Base-by-base conservation (phyloP, 2,797 vertebrate genomes). In the Myotis findleyi region DNA sequence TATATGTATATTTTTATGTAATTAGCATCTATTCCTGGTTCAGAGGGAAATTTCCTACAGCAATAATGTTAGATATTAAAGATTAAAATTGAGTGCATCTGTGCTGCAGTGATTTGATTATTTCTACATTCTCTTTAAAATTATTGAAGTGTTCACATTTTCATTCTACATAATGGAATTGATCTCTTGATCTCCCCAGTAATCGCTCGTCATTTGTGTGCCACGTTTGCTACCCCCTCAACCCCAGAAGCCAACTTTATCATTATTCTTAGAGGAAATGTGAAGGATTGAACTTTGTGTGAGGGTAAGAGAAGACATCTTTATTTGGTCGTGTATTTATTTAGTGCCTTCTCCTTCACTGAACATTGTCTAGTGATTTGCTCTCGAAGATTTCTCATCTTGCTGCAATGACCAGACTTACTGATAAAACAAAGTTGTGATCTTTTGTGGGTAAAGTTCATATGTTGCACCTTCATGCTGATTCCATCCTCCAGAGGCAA, bases 1-100 rank as follows among this genome's bases (percentile, higher is more conserved):
- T 98, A 97, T 95, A 97, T 97, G 92, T 97, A 97, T 98, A 98
- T 98, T 98, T 98, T 98, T 98, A 98, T 98, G 97, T 98, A 98
- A 98, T 98, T 51, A 17, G 95, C 97, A 97, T 98, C 95, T 97
- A 95, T 97, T 98, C 97, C 95, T 98, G 97, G 98, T 98, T 98
- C 27, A 18, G 89, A 97, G 89, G 97, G 96, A 91, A 94, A 72
- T 97, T 98, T 98, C 97, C 97, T 94, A 97, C 96, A 95, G 92
- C 73, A 98, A 96, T 97, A 97, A 96, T 96, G 92, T 93, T 97
- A 98, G 96, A 75, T 97, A 98, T 98, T 98, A 98, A 98, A 98
- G 79, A 90, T 97, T 93, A 98, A 94, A 98, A 84, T 97, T 93
- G 96, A 96, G 95, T 97, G 97, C 93, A 94, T 97, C 98, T 94